Evolutionary conservation across 2,888 invertebrate genomes (phyloP), one percentile per base, ranked within the genome.

Genomic region (Ctenicera cuprea): DNA sequence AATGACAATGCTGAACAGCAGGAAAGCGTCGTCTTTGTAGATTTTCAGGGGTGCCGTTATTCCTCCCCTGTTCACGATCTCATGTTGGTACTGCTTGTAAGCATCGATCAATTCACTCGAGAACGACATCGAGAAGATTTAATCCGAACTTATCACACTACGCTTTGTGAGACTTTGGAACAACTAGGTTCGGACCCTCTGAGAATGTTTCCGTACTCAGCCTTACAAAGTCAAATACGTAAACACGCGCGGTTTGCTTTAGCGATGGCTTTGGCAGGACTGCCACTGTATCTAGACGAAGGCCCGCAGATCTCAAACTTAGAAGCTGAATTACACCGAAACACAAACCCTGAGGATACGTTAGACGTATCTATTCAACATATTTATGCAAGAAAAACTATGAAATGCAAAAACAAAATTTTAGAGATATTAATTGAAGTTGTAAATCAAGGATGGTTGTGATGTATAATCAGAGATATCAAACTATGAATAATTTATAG

Each of bases 211-310:
- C 78, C 80, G 18, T 75, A 67, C 45, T 75, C 70, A n/a, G 76
- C 74, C 11, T 71, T 80, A 37, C 57, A 75, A 26, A 54, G 66
- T 52, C 76, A 81, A 54, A 70, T 81, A 18, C 7, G 33, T 20
- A 75, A 76, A 65, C 77, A 81, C 54, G 69, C 78, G 26, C 72
- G 75, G 52, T 79, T 79, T 67, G 78, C 78, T n/a, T 52, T 81
- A 68, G 78, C 73, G 1, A 68, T 78, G 50, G 80, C 76, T 48
- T 73, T 81, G 22, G 80, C 68, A 16, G 80, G 62, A 26, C 62
- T 62, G 14, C 62, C 62, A 26, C 38, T 38, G 20, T 38, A 59
- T 59, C 14, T 59, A 38, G 59, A 59, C 38, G 38, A 59, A 59
- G 54, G 54, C n/a, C 54, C 54, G 14, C 20, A 12, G 78, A 2